phyloP scores from a whole-genome alignment of 1,140 invertebrate genomes.

The Calliopsis andreniformis region DNA sequence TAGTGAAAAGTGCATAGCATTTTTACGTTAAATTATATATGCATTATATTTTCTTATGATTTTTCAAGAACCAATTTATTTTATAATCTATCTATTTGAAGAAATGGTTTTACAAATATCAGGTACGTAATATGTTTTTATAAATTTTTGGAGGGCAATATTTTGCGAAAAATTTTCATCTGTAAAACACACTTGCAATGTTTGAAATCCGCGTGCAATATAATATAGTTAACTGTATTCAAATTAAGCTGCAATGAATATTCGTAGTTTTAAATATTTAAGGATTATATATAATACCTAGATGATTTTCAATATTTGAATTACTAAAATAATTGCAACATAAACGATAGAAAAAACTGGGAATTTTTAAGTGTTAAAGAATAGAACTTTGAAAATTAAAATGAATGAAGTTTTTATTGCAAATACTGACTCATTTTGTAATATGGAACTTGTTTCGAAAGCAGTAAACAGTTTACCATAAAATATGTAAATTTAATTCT shows the following conservation, averaged over 20 bases:
- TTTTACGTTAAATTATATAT: constrained; percentile 20
- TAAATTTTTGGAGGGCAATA: neutral
- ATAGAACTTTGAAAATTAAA: neutral
- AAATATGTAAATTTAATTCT: neutral
- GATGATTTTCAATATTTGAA: too few species aligned
- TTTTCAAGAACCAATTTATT: constrained; percentile 9
- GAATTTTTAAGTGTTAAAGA: neutral
- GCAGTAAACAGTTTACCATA: neutral
- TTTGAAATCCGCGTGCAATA: too few species aligned
- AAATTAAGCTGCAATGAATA: neutral
- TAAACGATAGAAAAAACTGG: neutral
- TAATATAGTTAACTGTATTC: neutral
- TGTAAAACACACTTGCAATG: neutral
- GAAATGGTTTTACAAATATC: constrained; percentile 14
- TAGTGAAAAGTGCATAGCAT: constrained; percentile 38
- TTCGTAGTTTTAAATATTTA: constrained; percentile 1
- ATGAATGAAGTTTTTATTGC: constrained; percentile 6
- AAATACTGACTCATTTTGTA: constrained; percentile 5
- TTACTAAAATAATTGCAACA: too few species aligned
- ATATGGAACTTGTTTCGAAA: neutral
- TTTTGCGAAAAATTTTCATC: neutral
- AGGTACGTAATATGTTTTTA: constrained; percentile 7
- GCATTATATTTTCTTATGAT: neutral
- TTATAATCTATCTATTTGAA: constrained; percentile 15
- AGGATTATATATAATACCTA: neutral